Evolutionary conservation across 2,113 vertebrate genomes (phyloP).

Genomic region (Fulica atra): DNA sequence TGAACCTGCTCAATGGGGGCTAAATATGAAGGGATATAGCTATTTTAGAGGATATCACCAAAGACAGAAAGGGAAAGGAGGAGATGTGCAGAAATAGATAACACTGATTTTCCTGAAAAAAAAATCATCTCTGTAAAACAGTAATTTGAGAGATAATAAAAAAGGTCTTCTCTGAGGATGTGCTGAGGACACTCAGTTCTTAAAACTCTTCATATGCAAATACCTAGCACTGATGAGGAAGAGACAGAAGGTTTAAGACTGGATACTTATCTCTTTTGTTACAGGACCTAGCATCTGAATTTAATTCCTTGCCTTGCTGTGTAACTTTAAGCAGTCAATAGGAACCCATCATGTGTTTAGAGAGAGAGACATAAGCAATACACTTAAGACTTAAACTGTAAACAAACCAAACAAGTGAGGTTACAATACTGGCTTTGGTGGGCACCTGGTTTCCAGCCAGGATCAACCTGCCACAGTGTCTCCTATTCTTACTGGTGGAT

Average conservation of each 20-base stretch:
- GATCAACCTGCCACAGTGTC: too few species aligned
- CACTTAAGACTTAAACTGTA: neutral
- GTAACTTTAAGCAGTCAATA: neutral
- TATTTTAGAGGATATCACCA: neutral
- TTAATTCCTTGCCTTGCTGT: neutral
- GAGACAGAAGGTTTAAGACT: neutral
- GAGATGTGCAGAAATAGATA: neutral
- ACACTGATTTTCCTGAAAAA: too few species aligned
- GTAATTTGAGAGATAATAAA: neutral
- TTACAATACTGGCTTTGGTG: neutral
- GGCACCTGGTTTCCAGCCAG: too few species aligned
- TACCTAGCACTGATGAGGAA: neutral
- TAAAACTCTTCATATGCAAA: neutral
- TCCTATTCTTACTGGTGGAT: neutral
- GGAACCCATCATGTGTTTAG: neutral
- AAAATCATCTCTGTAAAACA: neutral
- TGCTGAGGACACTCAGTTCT: neutral
- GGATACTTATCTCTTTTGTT: neutral
- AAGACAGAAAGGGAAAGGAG: neutral
- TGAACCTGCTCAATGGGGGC: neutral
- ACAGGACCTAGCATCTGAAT: neutral
- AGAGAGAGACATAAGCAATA: neutral
- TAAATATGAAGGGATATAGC: neutral
- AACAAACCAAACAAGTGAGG: too few species aligned
- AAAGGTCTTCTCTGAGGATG: neutral